Percentiles rank a stretch among this genome's conserved stretches.
phyloP scores from a whole-genome alignment of 2,888 invertebrate species.

The Ormyrus thymus region DNA sequence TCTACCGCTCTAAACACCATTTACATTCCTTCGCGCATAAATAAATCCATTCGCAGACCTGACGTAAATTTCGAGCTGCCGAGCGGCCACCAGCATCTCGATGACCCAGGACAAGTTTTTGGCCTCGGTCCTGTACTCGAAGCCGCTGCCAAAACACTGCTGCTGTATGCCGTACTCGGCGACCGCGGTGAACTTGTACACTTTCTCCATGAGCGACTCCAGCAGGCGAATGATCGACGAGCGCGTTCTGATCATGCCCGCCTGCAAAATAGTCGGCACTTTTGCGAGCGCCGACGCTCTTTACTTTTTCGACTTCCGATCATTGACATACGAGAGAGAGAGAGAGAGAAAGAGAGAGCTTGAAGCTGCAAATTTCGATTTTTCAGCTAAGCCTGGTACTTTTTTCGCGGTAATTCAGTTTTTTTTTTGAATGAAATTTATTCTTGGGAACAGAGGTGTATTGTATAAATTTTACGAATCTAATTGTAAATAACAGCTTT shows the following conservation, averaged over 20 bases:
- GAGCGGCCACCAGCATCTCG: constrained; percentile 78
- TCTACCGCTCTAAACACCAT: too few species aligned
- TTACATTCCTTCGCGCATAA: too few species aligned
- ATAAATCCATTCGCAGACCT: constrained; percentile 69
- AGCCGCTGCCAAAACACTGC: constrained; percentile 59
- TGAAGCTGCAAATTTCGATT: too few species aligned
- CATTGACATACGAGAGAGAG: too few species aligned
- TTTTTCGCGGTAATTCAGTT: too few species aligned
- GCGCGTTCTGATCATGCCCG: constrained; percentile 65
- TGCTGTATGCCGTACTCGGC: constrained; percentile 73
- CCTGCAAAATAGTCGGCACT: constrained; percentile 72
- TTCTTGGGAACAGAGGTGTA: too few species aligned
- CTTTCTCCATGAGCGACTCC: constrained; percentile 67
- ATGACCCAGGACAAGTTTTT: constrained; percentile 75
- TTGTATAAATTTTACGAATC: too few species aligned
- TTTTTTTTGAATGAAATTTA: too few species aligned
- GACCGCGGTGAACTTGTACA: constrained; percentile 76
- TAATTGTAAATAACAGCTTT: too few species aligned
- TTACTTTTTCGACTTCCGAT: too few species aligned
- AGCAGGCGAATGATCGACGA: constrained; percentile 66
- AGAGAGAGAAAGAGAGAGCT: too few species aligned
- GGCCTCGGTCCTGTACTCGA: constrained; percentile 63
- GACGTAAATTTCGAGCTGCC: constrained; percentile 81
- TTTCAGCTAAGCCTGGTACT: too few species aligned
- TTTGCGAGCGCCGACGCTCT: background rate